Evolutionary conservation across 2,888 invertebrate genomes (phyloP).

Genomic region (Beris morrisii): DNA sequence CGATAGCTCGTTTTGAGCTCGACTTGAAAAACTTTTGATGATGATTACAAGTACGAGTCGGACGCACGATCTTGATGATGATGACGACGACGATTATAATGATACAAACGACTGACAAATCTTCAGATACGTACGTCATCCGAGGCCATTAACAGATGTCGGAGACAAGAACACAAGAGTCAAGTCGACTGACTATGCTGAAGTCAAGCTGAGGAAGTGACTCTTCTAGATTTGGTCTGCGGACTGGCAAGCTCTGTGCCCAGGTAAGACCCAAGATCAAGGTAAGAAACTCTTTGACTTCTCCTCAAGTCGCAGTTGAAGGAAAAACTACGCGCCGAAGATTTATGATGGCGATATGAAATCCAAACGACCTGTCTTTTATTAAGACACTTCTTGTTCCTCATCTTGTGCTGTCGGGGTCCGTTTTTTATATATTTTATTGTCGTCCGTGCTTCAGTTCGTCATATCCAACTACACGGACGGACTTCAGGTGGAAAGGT

Average conservation of each 20-base stretch:
- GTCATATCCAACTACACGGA: not conserved
- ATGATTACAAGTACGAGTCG: slow-evolving; percentile 25
- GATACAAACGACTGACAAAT: slow-evolving; percentile 28
- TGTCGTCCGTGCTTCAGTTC: not conserved
- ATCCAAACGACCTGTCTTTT: slow-evolving; percentile 24
- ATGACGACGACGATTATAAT: slow-evolving; percentile 21
- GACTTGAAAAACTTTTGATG: slow-evolving; percentile 17
- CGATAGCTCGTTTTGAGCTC: slow-evolving; percentile 4
- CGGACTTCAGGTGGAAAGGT: slow-evolving; percentile 4
- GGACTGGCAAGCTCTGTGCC: too few relatives aligned
- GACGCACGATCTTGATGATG: slow-evolving; percentile 20
- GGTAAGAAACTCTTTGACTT: too few relatives aligned
- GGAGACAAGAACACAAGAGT: slow-evolving; percentile 14
- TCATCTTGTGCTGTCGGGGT: slow-evolving; percentile 2
- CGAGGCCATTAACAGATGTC: slow-evolving; percentile 5
- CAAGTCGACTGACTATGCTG: slow-evolving; percentile 2
- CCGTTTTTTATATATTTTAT: not conserved
- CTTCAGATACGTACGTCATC: slow-evolving; percentile 12
- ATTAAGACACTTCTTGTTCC: slow-evolving; percentile 24
- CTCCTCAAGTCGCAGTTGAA: not conserved
- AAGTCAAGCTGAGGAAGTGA: too few relatives aligned
- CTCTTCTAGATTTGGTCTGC: too few relatives aligned
- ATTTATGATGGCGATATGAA: slow-evolving; percentile 24
- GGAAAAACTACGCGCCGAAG: slow-evolving; percentile 4
- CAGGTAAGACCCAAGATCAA: too few relatives aligned